phyloP scores from a whole-genome alignment of 2,113 vertebrate species.

The Chloebia gouldiae region DNA sequence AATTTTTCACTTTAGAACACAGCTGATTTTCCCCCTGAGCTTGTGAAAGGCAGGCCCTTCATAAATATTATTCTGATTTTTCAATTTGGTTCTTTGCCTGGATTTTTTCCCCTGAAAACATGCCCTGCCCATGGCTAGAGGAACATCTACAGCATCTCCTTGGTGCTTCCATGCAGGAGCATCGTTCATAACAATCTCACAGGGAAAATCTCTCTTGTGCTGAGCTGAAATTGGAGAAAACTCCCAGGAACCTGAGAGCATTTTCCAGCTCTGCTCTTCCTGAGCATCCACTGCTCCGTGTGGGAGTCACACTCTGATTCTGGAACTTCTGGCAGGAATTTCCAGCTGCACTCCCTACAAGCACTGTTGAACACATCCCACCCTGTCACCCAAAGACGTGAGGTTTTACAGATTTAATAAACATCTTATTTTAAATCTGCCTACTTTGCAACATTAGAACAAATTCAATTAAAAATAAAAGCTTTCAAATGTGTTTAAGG shows the following conservation, averaged over 20 bases:
- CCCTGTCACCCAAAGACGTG: fast-evolving
- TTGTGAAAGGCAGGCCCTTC: background rate
- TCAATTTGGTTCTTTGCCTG: background rate
- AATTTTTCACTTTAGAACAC: background rate
- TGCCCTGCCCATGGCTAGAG: fast-evolving
- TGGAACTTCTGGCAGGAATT: background rate
- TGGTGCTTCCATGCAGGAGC: background rate
- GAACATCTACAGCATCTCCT: background rate
- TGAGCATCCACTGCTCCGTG: fast-evolving
- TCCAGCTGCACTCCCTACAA: background rate
- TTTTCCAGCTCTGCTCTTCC: background rate
- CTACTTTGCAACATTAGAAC: background rate
- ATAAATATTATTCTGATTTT: background rate
- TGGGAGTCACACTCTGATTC: background rate
- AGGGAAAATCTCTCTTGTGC: background rate
- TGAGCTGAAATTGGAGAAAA: background rate
- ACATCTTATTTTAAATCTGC: background rate
- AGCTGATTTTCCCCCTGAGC: background rate
- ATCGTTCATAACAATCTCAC: fast-evolving
- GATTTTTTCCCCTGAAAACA: background rate
- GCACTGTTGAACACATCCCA: background rate
- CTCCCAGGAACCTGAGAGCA: background rate
- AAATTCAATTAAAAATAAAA: background rate
- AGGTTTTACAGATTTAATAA: background rate
- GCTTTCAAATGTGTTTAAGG: background rate